Conservation (phyloP, 2,888 invertebrate species). For the Gnatocerus cornutus region DNA sequence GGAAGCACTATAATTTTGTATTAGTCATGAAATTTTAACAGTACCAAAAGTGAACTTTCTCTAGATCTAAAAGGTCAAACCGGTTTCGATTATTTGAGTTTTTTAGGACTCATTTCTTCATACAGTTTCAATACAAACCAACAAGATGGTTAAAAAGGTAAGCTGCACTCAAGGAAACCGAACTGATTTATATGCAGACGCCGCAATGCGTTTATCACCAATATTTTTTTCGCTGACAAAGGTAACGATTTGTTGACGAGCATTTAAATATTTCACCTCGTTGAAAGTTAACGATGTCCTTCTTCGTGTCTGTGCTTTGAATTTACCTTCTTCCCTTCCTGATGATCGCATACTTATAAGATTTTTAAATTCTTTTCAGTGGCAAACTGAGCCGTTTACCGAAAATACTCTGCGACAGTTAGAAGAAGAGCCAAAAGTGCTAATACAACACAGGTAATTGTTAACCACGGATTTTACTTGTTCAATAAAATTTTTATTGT, state of each 20-base stretch:
- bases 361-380: conserved; percentile 24
- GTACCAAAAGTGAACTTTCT: too few species aligned
- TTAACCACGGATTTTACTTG: background rate
- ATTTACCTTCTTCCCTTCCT: background rate
- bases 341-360: background rate
- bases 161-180: background rate
- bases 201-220: too few species aligned
- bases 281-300: too few species aligned
- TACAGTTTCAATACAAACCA: conserved; percentile 8
- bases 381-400: conserved; percentile 24
- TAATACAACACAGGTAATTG: conserved; percentile 3
- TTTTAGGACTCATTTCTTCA: conserved; percentile 6
- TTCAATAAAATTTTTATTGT: too few species aligned
- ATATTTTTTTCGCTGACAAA: too few species aligned
- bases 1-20: too few species aligned
- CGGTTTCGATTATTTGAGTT: background rate
- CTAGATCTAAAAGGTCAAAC: background rate
- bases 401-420: conserved; percentile 16
- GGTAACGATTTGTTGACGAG: too few species aligned
- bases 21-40: too few species aligned
- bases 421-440: conserved; percentile 8
- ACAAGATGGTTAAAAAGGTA: background rate
- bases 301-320: too few species aligned
- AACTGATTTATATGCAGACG: too few species aligned
- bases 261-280: too few species aligned